Conservation (phyloP, 2,797 vertebrate genomes). For the Microctenopoma lineatum region DNA sequence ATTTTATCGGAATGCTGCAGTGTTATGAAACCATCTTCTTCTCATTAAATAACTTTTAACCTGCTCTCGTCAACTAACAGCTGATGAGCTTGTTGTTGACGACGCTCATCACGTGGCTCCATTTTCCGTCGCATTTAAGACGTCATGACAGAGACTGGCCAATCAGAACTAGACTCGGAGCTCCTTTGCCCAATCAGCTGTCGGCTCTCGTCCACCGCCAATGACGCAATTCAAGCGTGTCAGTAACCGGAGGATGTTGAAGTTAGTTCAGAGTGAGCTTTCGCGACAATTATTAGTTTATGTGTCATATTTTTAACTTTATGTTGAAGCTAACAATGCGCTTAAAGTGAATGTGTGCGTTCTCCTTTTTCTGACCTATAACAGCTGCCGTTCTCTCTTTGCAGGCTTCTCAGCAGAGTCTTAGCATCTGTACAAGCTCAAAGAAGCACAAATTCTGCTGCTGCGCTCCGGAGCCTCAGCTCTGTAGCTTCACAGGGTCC, state of each 20-base stretch:
- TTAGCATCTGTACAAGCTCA: constrained; percentile 32
- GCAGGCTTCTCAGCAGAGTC: constrained; percentile 59
- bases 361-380: not conserved
- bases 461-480: constrained; percentile 5
- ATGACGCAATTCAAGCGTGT: constrained; percentile 66
- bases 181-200: constrained; percentile 64
- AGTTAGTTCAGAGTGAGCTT: constrained; percentile 55
- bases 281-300: not conserved
- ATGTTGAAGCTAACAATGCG: rapidly evolving
- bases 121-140: constrained; percentile 39
- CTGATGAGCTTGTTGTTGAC: constrained; percentile 32
- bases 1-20: not conserved
- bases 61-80: constrained; percentile 26
- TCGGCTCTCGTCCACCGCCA: constrained; percentile 31
- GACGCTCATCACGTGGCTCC: constrained; percentile 18
- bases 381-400: constrained; percentile 18
- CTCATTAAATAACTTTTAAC: constrained; percentile 1
- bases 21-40: constrained; percentile 25
- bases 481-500: constrained; percentile 10
- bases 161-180: constrained; percentile 30
- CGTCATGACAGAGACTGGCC: not conserved
- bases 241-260: constrained; percentile 71
- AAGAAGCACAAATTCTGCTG: constrained; percentile 10
- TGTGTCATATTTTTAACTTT: rapidly evolving
- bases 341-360: not conserved